Percentiles rank a stretch among this genome's conserved stretches.
Conservation (phyloP, 2,888 invertebrate genomes). For the Miltochrista miniata region DNA sequence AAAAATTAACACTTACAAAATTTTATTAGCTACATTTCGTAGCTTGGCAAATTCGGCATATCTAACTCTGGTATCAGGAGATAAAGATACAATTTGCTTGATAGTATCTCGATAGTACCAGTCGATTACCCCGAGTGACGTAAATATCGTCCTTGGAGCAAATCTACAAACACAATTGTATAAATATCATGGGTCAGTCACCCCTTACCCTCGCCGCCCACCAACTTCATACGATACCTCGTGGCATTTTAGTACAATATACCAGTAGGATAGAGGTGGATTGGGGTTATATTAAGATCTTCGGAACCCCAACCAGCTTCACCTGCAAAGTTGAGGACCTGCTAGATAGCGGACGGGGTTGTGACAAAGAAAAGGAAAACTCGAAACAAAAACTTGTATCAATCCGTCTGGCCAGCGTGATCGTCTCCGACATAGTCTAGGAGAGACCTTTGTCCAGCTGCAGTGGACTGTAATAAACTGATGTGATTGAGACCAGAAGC, state of each 20-base stretch:
- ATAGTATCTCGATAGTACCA: conserved; percentile 33
- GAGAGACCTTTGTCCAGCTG: no score
- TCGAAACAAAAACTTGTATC: no score
- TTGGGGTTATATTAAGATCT: no score
- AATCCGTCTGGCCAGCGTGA: no score
- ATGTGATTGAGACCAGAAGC: no score
- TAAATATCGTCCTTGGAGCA: conserved; percentile 74
- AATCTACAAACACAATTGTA: conserved; percentile 76
- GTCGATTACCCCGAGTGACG: conserved; percentile 66
- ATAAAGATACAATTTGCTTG: conserved; percentile 50
- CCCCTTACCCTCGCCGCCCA: conserved; percentile 52
- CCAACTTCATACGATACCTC: conserved; percentile 30
- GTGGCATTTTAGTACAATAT: conserved; percentile 17
- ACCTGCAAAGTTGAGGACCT: no score
- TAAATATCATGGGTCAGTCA: conserved; percentile 69
- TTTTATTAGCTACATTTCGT: conserved; percentile 15
- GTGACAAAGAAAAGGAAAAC: no score
- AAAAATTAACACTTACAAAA: conserved; percentile 22
- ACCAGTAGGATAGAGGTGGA: neutral
- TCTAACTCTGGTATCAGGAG: conserved; percentile 34
- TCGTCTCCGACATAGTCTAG: no score
- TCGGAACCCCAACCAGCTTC: no score
- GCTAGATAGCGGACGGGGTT: conserved; percentile 25
- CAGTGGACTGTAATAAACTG: no score
- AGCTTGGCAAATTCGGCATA: conserved; percentile 15